Conservation (phyloP, 2,797 vertebrate species). For the Esox lucius region DNA sequence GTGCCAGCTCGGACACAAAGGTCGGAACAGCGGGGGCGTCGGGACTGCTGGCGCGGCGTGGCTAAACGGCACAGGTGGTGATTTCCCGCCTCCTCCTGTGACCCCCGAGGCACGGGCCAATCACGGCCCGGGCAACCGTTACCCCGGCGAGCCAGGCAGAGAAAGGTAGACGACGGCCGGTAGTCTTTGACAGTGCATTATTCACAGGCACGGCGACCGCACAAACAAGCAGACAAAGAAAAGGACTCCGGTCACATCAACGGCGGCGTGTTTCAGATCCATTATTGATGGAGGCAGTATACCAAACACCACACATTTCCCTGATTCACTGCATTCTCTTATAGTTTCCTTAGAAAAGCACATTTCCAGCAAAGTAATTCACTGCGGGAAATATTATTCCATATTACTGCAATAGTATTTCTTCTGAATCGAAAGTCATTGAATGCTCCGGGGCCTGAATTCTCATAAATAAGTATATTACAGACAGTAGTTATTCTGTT, state of each 20-base stretch:
- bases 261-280: slow-evolving; percentile 76
- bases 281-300: slow-evolving; percentile 80
- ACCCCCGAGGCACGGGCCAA: slow-evolving; percentile 72
- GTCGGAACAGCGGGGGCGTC: slow-evolving; percentile 67
- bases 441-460: not conserved
- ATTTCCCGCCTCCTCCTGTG: slow-evolving; percentile 76
- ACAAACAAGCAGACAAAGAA: slow-evolving; percentile 73
- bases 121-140: slow-evolving; percentile 67
- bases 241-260: slow-evolving; percentile 75
- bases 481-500: not conserved
- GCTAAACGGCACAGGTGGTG: slow-evolving; percentile 79
- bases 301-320: slow-evolving; percentile 70
- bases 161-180: slow-evolving; percentile 55
- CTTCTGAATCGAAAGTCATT: not conserved
- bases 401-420: slow-evolving; percentile 36
- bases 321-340: slow-evolving; percentile 78
- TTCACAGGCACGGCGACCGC: slow-evolving; percentile 73
- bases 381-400: slow-evolving; percentile 40
- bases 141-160: slow-evolving; percentile 32
- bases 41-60: slow-evolving; percentile 59
- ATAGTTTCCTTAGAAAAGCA: slow-evolving; percentile 73
- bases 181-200: slow-evolving; percentile 76
- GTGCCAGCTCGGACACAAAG: slow-evolving; percentile 67
- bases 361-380: slow-evolving; percentile 67
- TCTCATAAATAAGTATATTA: no score